phyloP scores from a whole-genome alignment of 1,140 invertebrate species.

The Heliconius himera region DNA sequence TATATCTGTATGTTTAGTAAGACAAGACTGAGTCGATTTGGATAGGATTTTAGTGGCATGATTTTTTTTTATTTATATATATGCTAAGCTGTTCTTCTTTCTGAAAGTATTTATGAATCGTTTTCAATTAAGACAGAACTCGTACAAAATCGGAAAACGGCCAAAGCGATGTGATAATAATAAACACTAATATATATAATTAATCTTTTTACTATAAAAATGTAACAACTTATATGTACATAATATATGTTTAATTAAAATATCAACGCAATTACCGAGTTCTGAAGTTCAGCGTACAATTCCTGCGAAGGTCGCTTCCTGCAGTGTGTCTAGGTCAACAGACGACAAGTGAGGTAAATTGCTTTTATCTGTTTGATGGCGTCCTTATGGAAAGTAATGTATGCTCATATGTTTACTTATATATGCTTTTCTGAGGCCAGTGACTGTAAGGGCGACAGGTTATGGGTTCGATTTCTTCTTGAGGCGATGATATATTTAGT shows the following conservation, averaged over 20 bases:
- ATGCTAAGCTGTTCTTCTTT: too few relatives aligned
- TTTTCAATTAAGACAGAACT: too few relatives aligned
- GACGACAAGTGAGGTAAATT: constrained; percentile 35
- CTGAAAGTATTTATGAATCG: too few relatives aligned
- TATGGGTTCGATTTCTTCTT: neutral
- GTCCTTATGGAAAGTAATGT: constrained; percentile 14
- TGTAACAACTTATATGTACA: neutral
- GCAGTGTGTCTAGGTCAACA: constrained; percentile 50
- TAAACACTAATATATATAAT: too few relatives aligned
- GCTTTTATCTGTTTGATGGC: constrained; percentile 32
- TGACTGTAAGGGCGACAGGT: neutral
- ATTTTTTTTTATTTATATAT: too few relatives aligned
- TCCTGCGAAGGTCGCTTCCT: constrained; percentile 52
- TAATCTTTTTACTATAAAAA: neutral
- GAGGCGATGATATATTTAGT: neutral
- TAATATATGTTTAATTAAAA: constrained; percentile 17
- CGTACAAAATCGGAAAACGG: too few relatives aligned
- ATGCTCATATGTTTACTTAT: neutral
- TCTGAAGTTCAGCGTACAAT: constrained; percentile 29
- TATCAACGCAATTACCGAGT: constrained; percentile 1
- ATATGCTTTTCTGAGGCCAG: too few relatives aligned
- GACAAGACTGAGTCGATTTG: neutral
- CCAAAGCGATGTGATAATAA: too few relatives aligned
- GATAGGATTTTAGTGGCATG: neutral
- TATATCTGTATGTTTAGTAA: too few relatives aligned